A percentile compares a stretch with the other conserved stretches of the same genome.
phyloP scores from a whole-genome alignment of 2,797 vertebrate species.

The Pseudopleuronectes americanus region DNA sequence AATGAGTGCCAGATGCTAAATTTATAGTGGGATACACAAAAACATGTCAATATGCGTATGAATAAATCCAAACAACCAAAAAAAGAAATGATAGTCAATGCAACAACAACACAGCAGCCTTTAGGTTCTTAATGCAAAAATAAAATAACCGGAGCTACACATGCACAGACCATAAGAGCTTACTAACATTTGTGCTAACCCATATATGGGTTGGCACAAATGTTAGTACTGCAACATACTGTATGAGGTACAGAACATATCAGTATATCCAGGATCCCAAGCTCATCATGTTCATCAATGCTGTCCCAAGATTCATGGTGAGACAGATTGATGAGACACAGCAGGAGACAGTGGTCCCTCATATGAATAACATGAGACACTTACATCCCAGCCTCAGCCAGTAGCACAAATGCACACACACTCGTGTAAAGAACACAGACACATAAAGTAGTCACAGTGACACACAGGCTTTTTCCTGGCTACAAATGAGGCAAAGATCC shows the following conservation, averaged over 20 bases:
- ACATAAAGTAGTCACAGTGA: no score
- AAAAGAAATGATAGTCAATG: no score
- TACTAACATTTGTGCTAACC: no score
- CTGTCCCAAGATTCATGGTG: neutral
- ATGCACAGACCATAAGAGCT: no score
- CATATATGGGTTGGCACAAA: no score
- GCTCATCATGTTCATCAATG: neutral
- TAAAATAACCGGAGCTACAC: no score
- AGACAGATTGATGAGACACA: neutral
- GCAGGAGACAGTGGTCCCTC: neutral
- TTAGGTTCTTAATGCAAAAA: no score
- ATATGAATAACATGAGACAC: no score
- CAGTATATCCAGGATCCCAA: no score
- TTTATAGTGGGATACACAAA: slow-evolving; percentile 16
- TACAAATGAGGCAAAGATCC: neutral
- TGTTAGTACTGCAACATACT: neutral
- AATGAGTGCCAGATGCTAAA: slow-evolving; percentile 24
- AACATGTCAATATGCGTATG: neutral
- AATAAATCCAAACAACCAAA: slow-evolving; percentile 1
- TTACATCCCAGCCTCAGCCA: neutral
- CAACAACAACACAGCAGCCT: no score
- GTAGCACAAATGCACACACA: neutral
- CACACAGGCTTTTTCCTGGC: neutral
- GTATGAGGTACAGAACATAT: no score
- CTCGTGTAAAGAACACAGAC: no score